phyloP scores from a whole-genome alignment of 2,113 vertebrate genomes.

The Trachemys scripta region DNA sequence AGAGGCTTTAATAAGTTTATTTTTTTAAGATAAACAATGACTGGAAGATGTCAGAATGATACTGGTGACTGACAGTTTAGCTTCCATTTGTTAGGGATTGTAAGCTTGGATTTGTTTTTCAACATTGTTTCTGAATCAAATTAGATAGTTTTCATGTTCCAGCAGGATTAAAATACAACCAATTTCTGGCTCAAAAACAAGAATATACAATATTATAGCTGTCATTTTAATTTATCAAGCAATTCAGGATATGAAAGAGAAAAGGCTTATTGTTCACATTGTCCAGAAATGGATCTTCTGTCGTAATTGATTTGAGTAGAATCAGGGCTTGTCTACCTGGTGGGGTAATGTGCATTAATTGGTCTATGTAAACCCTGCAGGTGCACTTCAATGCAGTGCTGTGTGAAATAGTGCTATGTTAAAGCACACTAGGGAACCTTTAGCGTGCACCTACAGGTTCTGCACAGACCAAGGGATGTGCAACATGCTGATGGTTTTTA shows the following conservation, averaged over 20 bases:
- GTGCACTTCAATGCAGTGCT: neutral
- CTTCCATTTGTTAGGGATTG: neutral
- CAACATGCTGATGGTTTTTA: neutral
- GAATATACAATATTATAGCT: neutral
- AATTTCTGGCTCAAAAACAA: rapidly evolving
- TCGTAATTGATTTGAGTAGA: neutral
- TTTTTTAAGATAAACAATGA: constrained; percentile 6
- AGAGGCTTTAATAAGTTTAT: neutral
- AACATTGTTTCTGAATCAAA: neutral
- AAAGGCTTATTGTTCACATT: neutral
- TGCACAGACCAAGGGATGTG: neutral
- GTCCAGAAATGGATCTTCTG: neutral
- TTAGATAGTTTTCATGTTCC: neutral
- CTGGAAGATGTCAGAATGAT: constrained; percentile 3
- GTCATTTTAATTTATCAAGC: neutral
- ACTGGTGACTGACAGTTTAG: neutral
- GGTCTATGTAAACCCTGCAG: neutral
- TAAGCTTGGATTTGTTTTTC: neutral
- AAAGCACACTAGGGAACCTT: neutral
- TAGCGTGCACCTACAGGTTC: neutral
- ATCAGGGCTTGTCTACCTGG: neutral
- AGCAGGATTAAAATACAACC: neutral
- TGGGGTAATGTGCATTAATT: neutral
- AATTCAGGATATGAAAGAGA: neutral
- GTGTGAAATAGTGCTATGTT: neutral